Base-by-base conservation (phyloP, 2,888 invertebrate species). In the Latheticus oryzae region DNA sequence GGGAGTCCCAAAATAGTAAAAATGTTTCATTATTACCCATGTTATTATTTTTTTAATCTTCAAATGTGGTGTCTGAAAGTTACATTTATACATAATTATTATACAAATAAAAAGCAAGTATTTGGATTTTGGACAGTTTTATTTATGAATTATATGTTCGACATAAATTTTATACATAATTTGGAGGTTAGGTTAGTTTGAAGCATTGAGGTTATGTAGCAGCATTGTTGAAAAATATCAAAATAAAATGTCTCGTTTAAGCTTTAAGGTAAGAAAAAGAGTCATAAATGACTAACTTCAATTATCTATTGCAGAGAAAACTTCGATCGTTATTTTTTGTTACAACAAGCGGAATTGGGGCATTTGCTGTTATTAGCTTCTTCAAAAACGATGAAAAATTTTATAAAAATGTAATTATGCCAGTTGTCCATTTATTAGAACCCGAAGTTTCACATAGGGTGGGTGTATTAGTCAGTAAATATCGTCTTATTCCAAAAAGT, bases 391-490 rank as follows among this genome's bases (percentile, higher is more conserved):
- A 93, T 73, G 88, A 89, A 72, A 86, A 85, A 62, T 93, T 93
- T 76, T 95, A 93, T 76, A 83, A 84, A 42, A 81, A 87, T 56
- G 75, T 87, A 55, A 71, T 91, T 1, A 88, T 91, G 83, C 95
- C 95, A 0, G 23, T 86, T 0, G 80, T 87, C 15, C 88, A 87
- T 61, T 75, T 82, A 5, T 69, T 95, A 4, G 88, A 88, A 68
- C 90, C 96, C 0, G 97, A 97, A 81, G 82, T 80, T 38, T 88
- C 94, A 1, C 97, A 97, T 73, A 86, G 85, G 61, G 66, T 93
- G 13, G 94, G 92, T 3, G 83, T 97, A 1, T 76, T 83, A 61
- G 84, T 87, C 3, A 86, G 90, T 12, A 93, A 93, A 78, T 88
- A 90, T 80, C 86, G 89, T 12, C 61, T 95, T 0, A 80, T 93